Conservation (phyloP, 2,888 invertebrate species). For the Homarus gammarus region DNA sequence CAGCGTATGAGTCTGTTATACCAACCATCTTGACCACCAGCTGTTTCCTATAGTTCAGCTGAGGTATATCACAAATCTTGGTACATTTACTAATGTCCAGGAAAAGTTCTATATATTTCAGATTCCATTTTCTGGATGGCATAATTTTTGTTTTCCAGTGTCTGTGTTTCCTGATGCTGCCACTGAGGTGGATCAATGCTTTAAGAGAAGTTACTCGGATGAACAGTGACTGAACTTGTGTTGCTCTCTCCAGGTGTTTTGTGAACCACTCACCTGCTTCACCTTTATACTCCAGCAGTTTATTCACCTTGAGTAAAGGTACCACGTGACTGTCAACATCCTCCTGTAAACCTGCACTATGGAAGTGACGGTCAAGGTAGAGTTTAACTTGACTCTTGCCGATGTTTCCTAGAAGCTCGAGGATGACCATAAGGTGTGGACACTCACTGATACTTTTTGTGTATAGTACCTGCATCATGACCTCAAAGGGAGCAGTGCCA, state of each 20-base stretch:
- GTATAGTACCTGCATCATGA: constrained; percentile 43
- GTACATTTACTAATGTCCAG: constrained; percentile 26
- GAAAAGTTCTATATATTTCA: constrained; percentile 42
- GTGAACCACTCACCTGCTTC: constrained; percentile 36
- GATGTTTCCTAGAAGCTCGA: constrained; percentile 13
- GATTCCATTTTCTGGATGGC: constrained; percentile 37
- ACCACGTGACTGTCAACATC: constrained; percentile 25
- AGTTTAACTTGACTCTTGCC: constrained; percentile 51
- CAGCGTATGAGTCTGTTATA: constrained; percentile 33
- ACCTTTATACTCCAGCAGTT: constrained; percentile 54
- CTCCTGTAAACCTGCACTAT: constrained; percentile 31
- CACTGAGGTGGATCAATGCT: constrained; percentile 23
- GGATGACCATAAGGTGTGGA: constrained; percentile 28
- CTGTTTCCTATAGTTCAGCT: constrained; percentile 8
- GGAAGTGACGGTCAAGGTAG: constrained; percentile 50
- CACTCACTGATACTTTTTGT: constrained; percentile 21
- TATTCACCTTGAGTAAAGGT: constrained; percentile 41
- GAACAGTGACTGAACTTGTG: constrained; percentile 34
- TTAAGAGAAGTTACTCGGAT: constrained; percentile 55
- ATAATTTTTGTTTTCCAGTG: constrained; percentile 28
- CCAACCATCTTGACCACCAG: constrained; percentile 46
- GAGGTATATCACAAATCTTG: constrained; percentile 7
- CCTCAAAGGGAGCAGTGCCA: constrained; percentile 27
- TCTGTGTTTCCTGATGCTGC: constrained; percentile 49
- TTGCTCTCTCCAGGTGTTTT: constrained; percentile 29